Percentiles rank a stretch among this genome's conserved stretches.
Evolutionary conservation across 64 coral and sea anemone species (phyloP).

Genomic region (Stylophora pistillata): DNA sequence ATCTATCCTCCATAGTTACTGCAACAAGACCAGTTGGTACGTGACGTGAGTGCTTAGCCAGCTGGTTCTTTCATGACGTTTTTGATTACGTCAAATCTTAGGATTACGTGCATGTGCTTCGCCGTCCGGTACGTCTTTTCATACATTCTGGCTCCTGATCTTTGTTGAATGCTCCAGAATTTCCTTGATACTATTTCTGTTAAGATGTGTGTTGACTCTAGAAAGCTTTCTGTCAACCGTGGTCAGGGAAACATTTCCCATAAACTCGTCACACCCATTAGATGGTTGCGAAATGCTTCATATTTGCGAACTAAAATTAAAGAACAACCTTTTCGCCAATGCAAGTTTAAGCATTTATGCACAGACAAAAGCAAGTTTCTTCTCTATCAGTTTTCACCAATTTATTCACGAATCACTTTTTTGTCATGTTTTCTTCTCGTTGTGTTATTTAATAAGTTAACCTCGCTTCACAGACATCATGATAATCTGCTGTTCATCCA

Average conservation of each 20-base stretch:
- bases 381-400: neutral
- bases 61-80: neutral
- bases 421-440: no score
- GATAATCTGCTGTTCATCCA: neutral
- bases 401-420: no score
- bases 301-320: no score
- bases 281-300: no score
- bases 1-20: no score
- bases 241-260: neutral
- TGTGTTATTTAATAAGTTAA: neutral
- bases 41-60: no score
- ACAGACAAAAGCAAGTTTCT: neutral
- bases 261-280: neutral
- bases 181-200: neutral
- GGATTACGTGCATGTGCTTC: neutral
- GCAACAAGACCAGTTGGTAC: no score
- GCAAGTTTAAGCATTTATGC: neutral
- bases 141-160: neutral
- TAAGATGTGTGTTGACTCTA: neutral
- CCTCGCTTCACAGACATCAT: neutral
- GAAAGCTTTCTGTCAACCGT: neutral
- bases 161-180: neutral
- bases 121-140: no score
- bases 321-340: no score
- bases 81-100: neutral